Conservation (phyloP, 2,113 vertebrate genomes). For the Ellobius talpinus region DNA sequence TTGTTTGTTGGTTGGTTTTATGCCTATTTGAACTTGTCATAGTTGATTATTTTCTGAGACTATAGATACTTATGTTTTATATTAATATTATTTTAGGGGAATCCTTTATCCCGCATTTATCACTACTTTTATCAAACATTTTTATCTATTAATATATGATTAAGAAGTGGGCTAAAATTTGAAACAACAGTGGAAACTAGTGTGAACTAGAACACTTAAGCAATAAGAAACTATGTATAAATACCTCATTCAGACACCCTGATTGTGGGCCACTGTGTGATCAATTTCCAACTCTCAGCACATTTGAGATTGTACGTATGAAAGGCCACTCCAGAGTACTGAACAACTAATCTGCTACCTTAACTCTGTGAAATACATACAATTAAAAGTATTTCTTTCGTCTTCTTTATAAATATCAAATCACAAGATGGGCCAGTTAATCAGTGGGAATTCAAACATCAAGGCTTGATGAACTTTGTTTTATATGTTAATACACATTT, state of each 20-base stretch:
- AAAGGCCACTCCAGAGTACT: conserved; percentile 2
- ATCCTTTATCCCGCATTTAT: background rate
- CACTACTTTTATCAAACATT: conserved; percentile 16
- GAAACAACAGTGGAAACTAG: conserved; percentile 30
- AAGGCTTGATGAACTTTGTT: background rate
- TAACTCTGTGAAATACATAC: background rate
- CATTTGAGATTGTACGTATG: background rate
- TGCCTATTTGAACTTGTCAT: background rate
- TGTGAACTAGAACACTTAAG: background rate
- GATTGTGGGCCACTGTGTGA: background rate
- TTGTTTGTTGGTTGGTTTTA: background rate
- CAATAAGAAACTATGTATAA: background rate
- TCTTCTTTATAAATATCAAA: conserved; percentile 37
- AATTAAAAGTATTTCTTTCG: background rate
- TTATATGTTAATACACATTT: background rate
- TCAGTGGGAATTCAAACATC: background rate
- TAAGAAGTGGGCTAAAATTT: background rate
- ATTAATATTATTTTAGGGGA: conserved; percentile 4
- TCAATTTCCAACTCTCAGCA: background rate
- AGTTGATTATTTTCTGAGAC: conserved; percentile 8
- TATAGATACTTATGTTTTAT: background rate
- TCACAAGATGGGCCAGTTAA: background rate
- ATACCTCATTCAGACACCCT: background rate
- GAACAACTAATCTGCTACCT: background rate
- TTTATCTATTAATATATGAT: background rate